phyloP scores from a whole-genome alignment of 2,888 invertebrate genomes.

The Acleris cristana region DNA sequence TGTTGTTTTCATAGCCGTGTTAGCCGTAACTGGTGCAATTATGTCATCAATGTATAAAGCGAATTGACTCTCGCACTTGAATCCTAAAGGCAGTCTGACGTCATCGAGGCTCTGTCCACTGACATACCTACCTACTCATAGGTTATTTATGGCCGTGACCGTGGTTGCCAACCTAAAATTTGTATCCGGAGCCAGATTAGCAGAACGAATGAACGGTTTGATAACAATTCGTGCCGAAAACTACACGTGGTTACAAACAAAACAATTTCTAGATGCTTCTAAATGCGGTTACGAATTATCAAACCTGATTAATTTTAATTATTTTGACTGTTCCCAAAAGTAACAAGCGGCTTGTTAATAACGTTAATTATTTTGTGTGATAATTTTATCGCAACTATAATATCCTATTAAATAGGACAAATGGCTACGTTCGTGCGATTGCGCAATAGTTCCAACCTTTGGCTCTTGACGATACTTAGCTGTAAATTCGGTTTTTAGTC shows the following conservation, averaged over 20 bases:
- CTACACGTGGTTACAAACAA: background rate
- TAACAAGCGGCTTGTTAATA: slow-evolving; percentile 16
- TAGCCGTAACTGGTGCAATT: background rate
- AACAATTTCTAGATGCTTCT: background rate
- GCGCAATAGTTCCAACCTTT: slow-evolving; percentile 17
- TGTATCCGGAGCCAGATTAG: slow-evolving; percentile 58
- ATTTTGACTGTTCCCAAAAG: background rate
- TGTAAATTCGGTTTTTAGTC: background rate
- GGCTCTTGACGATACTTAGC: slow-evolving; percentile 1
- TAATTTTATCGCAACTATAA: slow-evolving; percentile 18
- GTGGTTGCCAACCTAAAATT: slow-evolving; percentile 63
- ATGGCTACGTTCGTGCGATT: background rate
- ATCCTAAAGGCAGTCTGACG: slow-evolving; percentile 49
- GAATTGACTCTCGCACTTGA: slow-evolving; percentile 14
- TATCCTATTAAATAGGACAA: slow-evolving; percentile 20
- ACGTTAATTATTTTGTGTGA: slow-evolving; percentile 10
- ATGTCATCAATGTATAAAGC: slow-evolving; percentile 5
- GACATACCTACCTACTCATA: slow-evolving; percentile 64
- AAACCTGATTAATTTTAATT: slow-evolving; percentile 9
- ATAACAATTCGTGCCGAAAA: slow-evolving; percentile 42
- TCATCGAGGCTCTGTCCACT: slow-evolving; percentile 55
- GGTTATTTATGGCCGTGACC: slow-evolving; percentile 70
- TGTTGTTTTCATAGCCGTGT: background rate
- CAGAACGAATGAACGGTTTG: slow-evolving; percentile 65
- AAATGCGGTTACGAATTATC: background rate